Conservation (phyloP, 2,797 vertebrate species). For the Pseudomugil gertrudae region DNA sequence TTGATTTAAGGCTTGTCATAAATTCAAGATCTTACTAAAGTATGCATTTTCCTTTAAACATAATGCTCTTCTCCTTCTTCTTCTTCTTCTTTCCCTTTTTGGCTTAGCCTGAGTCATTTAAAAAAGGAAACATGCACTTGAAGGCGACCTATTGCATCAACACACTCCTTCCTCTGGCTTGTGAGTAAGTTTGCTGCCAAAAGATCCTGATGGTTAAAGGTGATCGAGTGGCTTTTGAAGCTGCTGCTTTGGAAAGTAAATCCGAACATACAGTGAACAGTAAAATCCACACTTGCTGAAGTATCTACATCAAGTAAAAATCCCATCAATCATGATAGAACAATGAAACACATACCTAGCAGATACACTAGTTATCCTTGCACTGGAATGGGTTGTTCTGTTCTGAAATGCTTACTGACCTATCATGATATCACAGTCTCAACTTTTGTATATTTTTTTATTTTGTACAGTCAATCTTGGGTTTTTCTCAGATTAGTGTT, state of each 20-base stretch:
- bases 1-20: constrained; percentile 61
- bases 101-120: constrained; percentile 23
- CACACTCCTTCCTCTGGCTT: constrained; percentile 33
- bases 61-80: constrained; percentile 17
- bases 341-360: constrained; percentile 36
- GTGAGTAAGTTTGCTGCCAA: constrained; percentile 39
- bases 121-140: constrained; percentile 29
- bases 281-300: constrained; percentile 54
- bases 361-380: constrained; percentile 25
- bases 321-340: constrained; percentile 34
- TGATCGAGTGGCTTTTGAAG: constrained; percentile 49
- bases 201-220: constrained; percentile 40
- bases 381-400: constrained; percentile 26
- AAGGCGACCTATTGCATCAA: constrained; percentile 13
- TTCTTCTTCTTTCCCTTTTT: constrained; percentile 4
- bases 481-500: constrained; percentile 22
- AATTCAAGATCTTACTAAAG: constrained; percentile 47
- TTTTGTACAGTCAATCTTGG: constrained; percentile 20
- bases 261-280: constrained; percentile 32
- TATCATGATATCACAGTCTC: constrained; percentile 1
- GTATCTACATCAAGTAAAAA: constrained; percentile 52
- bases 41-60: constrained; percentile 38
- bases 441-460: constrained; percentile 11
- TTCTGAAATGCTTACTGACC: constrained; percentile 6
- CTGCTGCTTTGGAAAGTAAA: constrained; percentile 46